These are phyloP conservation scores for Ptyas mucosa DNA, from an alignment of 2,113 vertebrate genomes.

Conservation along the genomic window DNA sequence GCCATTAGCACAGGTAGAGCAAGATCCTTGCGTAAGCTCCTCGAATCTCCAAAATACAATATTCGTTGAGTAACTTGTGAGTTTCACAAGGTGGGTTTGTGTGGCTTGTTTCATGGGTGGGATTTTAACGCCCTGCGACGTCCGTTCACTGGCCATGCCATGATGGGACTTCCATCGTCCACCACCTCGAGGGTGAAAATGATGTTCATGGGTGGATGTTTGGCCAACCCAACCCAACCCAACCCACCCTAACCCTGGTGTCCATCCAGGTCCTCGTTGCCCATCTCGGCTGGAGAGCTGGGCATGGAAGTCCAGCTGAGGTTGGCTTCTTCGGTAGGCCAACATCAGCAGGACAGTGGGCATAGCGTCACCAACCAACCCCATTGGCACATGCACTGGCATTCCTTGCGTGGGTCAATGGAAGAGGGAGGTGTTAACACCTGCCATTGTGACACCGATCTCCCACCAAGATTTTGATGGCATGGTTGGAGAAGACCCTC, in stretches of 20 bases:
- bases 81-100: neutral
- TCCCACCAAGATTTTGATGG: neutral
- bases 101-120: neutral
- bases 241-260: neutral
- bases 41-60: neutral
- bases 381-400: neutral
- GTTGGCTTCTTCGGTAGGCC: neutral
- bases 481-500: neutral
- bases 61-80: neutral
- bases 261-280: neutral
- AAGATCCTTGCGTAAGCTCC: neutral
- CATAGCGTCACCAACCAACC: neutral
- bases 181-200: too few relatives aligned
- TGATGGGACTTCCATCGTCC: neutral
- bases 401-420: neutral
- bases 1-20: neutral
- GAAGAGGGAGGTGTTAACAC: neutral
- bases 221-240: neutral
- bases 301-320: neutral
- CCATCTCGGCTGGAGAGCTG: neutral
- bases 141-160: neutral
- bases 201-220: neutral
- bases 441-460: accelerated
- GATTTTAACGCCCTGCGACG: neutral
- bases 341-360: neutral